Percentiles rank a stretch among this genome's conserved stretches.
These are phyloP conservation scores for Riparia riparia DNA, from an alignment of 2,113 vertebrate genomes.

Conservation along the genomic window DNA sequence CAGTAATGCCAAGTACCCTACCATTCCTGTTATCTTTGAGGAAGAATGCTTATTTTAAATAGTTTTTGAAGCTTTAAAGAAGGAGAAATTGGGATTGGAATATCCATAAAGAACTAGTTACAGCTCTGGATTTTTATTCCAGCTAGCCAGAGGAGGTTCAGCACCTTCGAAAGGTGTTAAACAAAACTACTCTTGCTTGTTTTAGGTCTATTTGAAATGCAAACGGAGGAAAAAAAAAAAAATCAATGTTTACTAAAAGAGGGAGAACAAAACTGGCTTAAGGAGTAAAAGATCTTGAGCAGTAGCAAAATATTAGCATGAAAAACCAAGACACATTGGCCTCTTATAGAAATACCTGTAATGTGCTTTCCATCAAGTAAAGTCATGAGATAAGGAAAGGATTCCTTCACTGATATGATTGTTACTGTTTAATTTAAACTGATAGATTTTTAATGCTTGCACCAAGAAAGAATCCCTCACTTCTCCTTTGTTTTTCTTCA, in stretches of 20 bases:
- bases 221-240: neutral
- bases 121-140: conserved; percentile 46
- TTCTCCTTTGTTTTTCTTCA: conserved; percentile 27
- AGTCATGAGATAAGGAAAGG: neutral
- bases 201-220: conserved; percentile 37
- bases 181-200: neutral
- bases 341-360: neutral
- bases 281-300: neutral
- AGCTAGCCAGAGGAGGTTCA: conserved; percentile 45
- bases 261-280: conserved; percentile 23
- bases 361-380: neutral
- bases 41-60: conserved; percentile 13
- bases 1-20: neutral
- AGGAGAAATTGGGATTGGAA: neutral
- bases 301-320: neutral
- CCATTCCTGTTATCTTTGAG: conserved; percentile 14
- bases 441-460: neutral
- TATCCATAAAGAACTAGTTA: conserved; percentile 30
- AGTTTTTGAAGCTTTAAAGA: conserved; percentile 13
- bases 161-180: conserved; percentile 27
- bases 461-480: neutral
- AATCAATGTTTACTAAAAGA: conserved; percentile 5
- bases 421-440: neutral
- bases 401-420: neutral
- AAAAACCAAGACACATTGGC: neutral